Base-by-base conservation (phyloP, 1,140 invertebrate genomes). In the Zaprionus ornatus region DNA sequence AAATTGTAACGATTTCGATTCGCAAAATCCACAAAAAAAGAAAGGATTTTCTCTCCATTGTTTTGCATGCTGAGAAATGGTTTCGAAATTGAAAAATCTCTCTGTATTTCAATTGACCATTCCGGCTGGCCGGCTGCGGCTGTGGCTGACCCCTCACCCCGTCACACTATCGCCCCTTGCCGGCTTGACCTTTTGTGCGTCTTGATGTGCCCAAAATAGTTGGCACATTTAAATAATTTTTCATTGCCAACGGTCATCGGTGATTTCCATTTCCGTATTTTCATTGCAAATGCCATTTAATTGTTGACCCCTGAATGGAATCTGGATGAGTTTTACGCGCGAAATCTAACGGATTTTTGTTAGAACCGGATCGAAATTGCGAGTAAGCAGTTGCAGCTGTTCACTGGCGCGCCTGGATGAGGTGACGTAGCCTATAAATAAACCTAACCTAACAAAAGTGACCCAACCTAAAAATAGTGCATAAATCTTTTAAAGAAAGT, bases 221-320 rank as follows among this genome's bases (percentile, higher is more conserved):
- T 62, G 32, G 42, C 48, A 59, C 73, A 88, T 87, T 88, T 88
- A 88, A 88, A 88, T 88, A 88, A 88, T 79, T 88, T 78, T 84
- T 84, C 84, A 87, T 84, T 80, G 64, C 71, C 77, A 77, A 79
- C 67, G 74, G 48, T 48, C 68, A 73, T 40, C 74, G 32, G 13
- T 65, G 57, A 71, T 68, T 70, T 42, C 23, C 35, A 29, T 45
- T 45, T 50, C 45, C 45, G 17, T 69, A 79, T 83, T 87, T 74
- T 87, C 82, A 87, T 88, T 83, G 61, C 77, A 84, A 87, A 84
- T 80, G 84, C 17, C 85, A 84, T 90, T 88, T 88, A 88, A 90
- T 88, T 84, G 85, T 84, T 87, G 85, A 88, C 85, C 85, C 80
- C 74, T 75, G 64, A 17, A 54, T 62, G 21, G 12, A 7, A 15